These are phyloP conservation scores for Amiota communis DNA, from an alignment of 2,888 invertebrate species.

Conservation along the genomic window DNA sequence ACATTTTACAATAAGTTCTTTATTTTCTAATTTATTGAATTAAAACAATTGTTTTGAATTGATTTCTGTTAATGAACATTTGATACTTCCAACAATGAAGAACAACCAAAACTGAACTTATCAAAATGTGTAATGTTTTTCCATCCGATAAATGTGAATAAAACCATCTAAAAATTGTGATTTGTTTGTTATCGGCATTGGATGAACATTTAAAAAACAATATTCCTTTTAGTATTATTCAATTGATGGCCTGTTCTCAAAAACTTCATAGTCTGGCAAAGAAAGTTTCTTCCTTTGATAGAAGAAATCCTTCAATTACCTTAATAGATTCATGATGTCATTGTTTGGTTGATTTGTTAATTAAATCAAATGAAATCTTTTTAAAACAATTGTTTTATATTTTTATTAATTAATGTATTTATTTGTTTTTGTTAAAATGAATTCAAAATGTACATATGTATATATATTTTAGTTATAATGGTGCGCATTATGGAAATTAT, in stretches of 20 bases:
- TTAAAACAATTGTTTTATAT: not conserved
- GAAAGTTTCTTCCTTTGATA: constrained; percentile 47
- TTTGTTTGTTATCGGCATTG: constrained; percentile 51
- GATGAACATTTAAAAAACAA: constrained; percentile 61
- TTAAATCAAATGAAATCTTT: not conserved
- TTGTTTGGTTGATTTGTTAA: not conserved
- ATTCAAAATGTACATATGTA: no score
- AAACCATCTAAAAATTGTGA: constrained; percentile 24
- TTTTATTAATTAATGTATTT: not conserved
- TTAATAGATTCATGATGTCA: not conserved
- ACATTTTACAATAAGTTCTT: constrained; percentile 32
- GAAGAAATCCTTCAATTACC: constrained; percentile 45
- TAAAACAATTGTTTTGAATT: constrained; percentile 28
- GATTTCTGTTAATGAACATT: constrained; percentile 9
- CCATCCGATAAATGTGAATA: constrained; percentile 52
- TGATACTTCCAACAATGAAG: constrained; percentile 25
- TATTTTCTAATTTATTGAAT: constrained; percentile 3
- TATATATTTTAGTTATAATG: no score
- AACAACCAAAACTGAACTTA: constrained; percentile 55
- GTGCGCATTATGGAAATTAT: no score
- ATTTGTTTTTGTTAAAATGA: not conserved
- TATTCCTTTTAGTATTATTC: constrained; percentile 57
- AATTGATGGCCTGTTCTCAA: constrained; percentile 43
- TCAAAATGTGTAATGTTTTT: constrained; percentile 63
- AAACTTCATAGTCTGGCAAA: constrained; percentile 38